Evolutionary conservation across 2,113 vertebrate genomes (phyloP).

Genomic region (Tympanuchus pallidicinctus): DNA sequence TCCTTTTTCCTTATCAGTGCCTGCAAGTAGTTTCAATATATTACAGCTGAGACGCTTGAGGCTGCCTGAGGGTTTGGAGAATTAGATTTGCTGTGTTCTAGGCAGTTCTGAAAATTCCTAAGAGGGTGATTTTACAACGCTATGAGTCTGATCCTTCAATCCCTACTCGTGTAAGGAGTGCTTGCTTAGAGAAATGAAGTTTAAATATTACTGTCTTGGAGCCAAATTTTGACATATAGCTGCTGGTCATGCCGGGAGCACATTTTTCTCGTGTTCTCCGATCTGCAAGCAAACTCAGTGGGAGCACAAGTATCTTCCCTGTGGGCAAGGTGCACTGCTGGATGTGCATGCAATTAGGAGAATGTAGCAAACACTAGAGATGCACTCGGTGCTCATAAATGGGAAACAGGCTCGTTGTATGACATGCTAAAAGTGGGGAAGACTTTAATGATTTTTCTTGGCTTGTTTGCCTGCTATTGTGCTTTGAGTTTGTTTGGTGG

Average conservation of each 20-base stretch:
- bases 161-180: slow-evolving; percentile 44
- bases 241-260: slow-evolving; percentile 45
- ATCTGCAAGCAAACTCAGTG: slow-evolving; percentile 5
- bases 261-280: background rate
- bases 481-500: background rate
- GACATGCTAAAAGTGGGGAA: background rate
- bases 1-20: background rate
- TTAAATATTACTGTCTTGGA: slow-evolving; percentile 51
- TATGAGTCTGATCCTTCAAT: slow-evolving; percentile 68
- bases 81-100: slow-evolving; percentile 60
- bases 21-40: slow-evolving; percentile 41
- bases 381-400: rapidly evolving
- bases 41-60: slow-evolving; percentile 53
- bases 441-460: background rate
- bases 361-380: background rate
- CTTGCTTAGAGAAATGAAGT: slow-evolving; percentile 58
- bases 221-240: slow-evolving; percentile 70
- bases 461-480: background rate
- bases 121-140: slow-evolving; percentile 60
- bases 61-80: slow-evolving; percentile 61
- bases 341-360: rapidly evolving
- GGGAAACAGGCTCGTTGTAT: background rate
- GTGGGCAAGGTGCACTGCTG: slow-evolving; percentile 21
- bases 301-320: slow-evolving; percentile 15
- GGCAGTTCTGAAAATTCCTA: slow-evolving; percentile 66